phyloP scores from a whole-genome alignment of 2,888 invertebrate genomes.

The Lypha dubia region DNA sequence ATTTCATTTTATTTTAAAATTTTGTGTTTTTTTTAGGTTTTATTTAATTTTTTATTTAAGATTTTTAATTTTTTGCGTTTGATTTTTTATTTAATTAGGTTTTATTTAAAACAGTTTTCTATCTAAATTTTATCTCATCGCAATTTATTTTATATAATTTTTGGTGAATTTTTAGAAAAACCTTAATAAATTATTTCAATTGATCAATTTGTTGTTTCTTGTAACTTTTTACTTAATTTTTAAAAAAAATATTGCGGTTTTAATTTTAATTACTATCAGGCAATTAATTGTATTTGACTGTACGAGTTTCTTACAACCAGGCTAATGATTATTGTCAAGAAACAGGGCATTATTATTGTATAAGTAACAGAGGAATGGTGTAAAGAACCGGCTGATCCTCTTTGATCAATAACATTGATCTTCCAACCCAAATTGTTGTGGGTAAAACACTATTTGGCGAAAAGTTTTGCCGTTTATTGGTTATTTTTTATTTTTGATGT shows the following conservation, averaged over 20 bases:
- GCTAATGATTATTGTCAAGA: slow-evolving; percentile 78
- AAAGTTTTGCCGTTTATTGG: neutral
- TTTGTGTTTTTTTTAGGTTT: neutral
- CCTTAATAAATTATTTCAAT: slow-evolving; percentile 63
- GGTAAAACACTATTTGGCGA: slow-evolving; percentile 91
- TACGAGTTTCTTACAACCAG: slow-evolving; percentile 77
- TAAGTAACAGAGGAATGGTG: slow-evolving; percentile 62
- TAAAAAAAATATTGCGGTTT: neutral
- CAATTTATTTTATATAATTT: neutral
- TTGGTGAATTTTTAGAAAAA: slow-evolving; percentile 13
- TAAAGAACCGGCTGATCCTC: slow-evolving; percentile 73
- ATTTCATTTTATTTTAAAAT: slow-evolving; percentile 29
- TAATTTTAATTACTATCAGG: slow-evolving; percentile 79
- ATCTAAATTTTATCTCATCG: slow-evolving; percentile 41
- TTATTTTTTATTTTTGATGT: neutral
- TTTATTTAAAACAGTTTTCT: slow-evolving; percentile 62
- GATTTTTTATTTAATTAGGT: neutral
- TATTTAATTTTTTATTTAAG: slow-evolving; percentile 5
- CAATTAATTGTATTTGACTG: slow-evolving; percentile 73
- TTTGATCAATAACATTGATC: slow-evolving; percentile 91
- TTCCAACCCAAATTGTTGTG: slow-evolving; percentile 97
- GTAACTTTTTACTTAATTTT: slow-evolving; percentile 17
- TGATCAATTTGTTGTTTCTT: neutral
- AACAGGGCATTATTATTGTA: slow-evolving; percentile 74
- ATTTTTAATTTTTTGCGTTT: neutral